Evolutionary conservation across 2,888 invertebrate genomes (phyloP), one percentile per base, ranked within the genome.

Genomic region (Leucoptera coffeella): DNA sequence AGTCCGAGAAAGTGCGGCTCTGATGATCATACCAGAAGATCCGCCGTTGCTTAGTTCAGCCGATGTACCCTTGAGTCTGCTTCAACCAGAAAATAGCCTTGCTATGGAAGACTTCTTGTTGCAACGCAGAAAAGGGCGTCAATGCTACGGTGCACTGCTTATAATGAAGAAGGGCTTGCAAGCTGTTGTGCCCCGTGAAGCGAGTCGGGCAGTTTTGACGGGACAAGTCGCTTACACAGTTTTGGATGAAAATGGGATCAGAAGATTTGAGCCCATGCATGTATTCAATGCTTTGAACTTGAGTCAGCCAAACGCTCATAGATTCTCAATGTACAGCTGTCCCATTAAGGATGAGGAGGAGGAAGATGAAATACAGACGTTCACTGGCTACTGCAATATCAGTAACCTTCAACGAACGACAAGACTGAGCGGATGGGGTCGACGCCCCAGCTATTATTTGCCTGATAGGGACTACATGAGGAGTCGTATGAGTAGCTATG

Each of bases 191-290:
- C 87, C 87, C 1, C 74, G 82, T 27, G 85, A 86, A 50, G 81
- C 83, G 1, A 78, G 83, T 29, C 73, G 82, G 15, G 78, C 80
- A 11, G 85, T 86, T 2, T 52, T 85, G 7, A 81, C 82, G 2
- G 86, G 86, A 3, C 74, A 84, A 53, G 77, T 85, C 1, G 75
- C 85, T 2, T 87, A 86, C 43, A 80, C 82, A 8, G 77, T 86
- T 6, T 73, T 87, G 3, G 85, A 86, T 39, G 86, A 87, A 50
- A 77, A 73, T 35, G 86, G 87, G 13, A 78, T 86, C 17, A 77
- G 77, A 30, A 80, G 80, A 41, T 85, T 86, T 42, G 84, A 84
- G 42, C 85, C 85, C 0, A 60, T 84, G 38, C 82, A 84, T 42
- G 83, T 82, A 30, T 81, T 84, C 47, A 78, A 79, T 14, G 82